These are phyloP conservation scores for Kryptopterus vitreolus DNA, from an alignment of 2,797 vertebrate genomes.

Conservation along the genomic window DNA sequence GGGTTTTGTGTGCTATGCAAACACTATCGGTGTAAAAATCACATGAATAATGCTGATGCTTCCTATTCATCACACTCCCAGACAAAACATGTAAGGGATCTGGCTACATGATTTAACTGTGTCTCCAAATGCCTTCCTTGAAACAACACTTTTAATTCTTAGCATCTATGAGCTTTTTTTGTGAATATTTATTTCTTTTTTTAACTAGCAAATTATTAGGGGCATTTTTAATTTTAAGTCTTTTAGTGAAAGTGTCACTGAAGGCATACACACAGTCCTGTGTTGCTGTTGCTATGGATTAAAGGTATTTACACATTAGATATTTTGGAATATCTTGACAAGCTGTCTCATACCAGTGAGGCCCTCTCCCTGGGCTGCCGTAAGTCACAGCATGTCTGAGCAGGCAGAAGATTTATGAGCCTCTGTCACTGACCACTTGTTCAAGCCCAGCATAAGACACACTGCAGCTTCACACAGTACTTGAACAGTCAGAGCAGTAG, in stretches of 20 bases:
- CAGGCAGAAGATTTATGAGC: constrained; percentile 54
- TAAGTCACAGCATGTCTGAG: constrained; percentile 59
- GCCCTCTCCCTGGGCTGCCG: constrained; percentile 56
- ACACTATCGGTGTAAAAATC: constrained; percentile 72
- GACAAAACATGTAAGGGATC: constrained; percentile 61
- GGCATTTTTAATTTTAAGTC: neutral
- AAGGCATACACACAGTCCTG: constrained; percentile 37
- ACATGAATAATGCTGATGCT: constrained; percentile 65
- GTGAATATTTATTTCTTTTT: too few species aligned
- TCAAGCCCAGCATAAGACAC: constrained; percentile 45
- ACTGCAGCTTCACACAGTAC: constrained; percentile 39
- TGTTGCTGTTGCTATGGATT: constrained; percentile 48
- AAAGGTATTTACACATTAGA: constrained; percentile 55
- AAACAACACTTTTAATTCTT: neutral
- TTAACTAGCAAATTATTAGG: neutral
- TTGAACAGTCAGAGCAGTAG: constrained; percentile 29
- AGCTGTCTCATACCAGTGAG: constrained; percentile 54
- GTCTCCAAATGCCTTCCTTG: neutral
- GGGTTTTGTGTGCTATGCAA: constrained; percentile 66
- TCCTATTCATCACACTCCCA: constrained; percentile 60
- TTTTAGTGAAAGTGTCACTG: constrained; percentile 26
- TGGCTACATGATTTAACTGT: constrained; percentile 35
- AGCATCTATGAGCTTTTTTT: neutral
- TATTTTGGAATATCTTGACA: constrained; percentile 58
- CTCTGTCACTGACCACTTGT: constrained; percentile 56